Evolutionary conservation across 37 sponge, comb jelly and placozoan species (phyloP), one percentile per base, ranked within the genome.

Genomic region (Theonella swinhoei): DNA sequence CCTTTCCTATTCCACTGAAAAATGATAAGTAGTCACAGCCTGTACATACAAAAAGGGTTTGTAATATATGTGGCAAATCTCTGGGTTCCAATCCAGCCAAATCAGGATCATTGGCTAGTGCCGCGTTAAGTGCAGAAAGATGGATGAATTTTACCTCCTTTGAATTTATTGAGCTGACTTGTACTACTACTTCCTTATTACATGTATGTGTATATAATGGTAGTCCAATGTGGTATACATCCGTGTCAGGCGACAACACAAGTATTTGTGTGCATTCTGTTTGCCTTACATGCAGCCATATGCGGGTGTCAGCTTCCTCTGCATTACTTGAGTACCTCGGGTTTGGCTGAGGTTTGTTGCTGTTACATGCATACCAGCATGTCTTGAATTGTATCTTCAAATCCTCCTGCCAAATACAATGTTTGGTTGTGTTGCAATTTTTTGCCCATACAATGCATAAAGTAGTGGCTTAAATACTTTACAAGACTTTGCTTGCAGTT

Each of bases 261-360:
- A 76, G 28, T 14, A 76, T 28, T 20, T 76, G 42, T 4, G 9
- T 28, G 39, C 73, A 72, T 4, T 29, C 11, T 17, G 62, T 59
- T 19, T 26, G 42, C 28, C 30, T 58, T 24, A 61, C 77, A 28
- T 76, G 77, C 29, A 43, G 77, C 77, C 77, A 76, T 58, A 76
- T 26, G 19, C 59, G 17, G 9, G 61, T 59, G 77, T 76, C 77
- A 5, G 77, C 32, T 58, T 76, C 77, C 25, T 76, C 77, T 9
- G 61, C 77, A 76, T 76, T 58, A 61, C 31, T 54, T 28, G 59
- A 19, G 28, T 47, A 76, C 4, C 25, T 25, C 8, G 77, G 77
- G 22, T 76, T 28, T 47, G 77, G 77, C 28, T 76, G 61, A 8
- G 25, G 25, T 7, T 25, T 9, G 62, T 76, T 76, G 77, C 61